Conservation (phyloP, 2,113 vertebrate species). For the Actenoides lindsayi region DNA sequence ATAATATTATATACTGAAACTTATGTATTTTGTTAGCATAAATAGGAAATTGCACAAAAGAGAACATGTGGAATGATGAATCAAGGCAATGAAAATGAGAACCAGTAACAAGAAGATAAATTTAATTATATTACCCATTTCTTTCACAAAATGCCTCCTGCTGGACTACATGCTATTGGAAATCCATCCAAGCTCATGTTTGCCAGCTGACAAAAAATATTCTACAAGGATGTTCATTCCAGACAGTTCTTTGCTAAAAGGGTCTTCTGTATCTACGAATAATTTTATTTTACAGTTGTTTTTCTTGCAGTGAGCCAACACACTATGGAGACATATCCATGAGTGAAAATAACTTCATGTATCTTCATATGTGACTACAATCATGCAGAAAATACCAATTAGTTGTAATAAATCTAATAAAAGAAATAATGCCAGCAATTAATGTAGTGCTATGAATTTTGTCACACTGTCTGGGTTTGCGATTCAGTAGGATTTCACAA, state of each 20-base stretch:
- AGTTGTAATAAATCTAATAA: conserved; percentile 2
- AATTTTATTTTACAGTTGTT: background rate
- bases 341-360: background rate
- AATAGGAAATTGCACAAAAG: background rate
- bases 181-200: background rate
- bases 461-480: conserved; percentile 9
- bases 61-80: background rate
- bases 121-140: background rate
- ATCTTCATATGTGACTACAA: conserved; percentile 2
- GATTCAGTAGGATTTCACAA: conserved; percentile 28
- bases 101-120: background rate
- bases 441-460: conserved; percentile 19
- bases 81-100: background rate
- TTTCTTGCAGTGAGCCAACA: background rate
- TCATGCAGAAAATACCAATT: background rate
- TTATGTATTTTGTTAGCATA: background rate
- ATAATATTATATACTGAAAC: background rate
- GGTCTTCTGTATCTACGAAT: background rate
- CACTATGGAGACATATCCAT: background rate
- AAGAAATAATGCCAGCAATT: background rate
- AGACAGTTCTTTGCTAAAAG: background rate
- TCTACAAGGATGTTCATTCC: background rate
- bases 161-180: background rate
- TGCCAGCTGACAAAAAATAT: background rate
- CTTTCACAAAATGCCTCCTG: background rate